Conservation (phyloP, 2,888 invertebrate genomes). For the Hydrotaea cyrtoneurina region DNA sequence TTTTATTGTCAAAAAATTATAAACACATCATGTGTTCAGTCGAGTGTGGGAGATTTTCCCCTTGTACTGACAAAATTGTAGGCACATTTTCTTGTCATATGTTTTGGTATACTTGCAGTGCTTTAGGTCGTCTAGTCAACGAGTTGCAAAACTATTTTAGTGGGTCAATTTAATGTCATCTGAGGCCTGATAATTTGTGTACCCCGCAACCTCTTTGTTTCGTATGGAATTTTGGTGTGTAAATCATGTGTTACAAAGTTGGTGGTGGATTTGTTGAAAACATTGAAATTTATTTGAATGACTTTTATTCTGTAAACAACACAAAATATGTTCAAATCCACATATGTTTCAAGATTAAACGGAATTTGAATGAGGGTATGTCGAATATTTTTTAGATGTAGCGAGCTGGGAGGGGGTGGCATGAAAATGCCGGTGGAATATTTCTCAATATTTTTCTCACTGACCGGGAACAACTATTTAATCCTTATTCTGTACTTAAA, state of each 20-base stretch:
- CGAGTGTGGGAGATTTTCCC: constrained; percentile 3
- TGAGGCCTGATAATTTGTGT: constrained; percentile 8
- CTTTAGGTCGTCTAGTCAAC: constrained; percentile 45
- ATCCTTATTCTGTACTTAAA: too few relatives aligned
- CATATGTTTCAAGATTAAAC: too few relatives aligned
- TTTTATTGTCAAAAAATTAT: constrained; percentile 67
- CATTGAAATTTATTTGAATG: constrained; percentile 38
- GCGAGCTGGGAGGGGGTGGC: too few relatives aligned
- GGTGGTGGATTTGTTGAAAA: constrained; percentile 43
- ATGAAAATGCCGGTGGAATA: too few relatives aligned
- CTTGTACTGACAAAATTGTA: not conserved
- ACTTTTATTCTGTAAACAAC: constrained; percentile 19
- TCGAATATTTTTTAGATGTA: too few relatives aligned
- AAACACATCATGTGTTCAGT: constrained; percentile 13
- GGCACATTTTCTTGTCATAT: constrained; percentile 8
- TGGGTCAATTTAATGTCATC: constrained; percentile 52
- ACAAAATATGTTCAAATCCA: not conserved
- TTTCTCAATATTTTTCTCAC: too few relatives aligned
- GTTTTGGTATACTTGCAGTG: constrained; percentile 11
- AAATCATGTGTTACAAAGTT: constrained; percentile 12
- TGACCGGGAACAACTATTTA: too few relatives aligned
- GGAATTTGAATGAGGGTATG: too few relatives aligned
- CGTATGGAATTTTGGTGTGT: not conserved
- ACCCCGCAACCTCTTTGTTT: not conserved
- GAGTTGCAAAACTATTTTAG: constrained; percentile 60